Conservation (phyloP, 2,113 vertebrate species). For the Menidia beryllina region DNA sequence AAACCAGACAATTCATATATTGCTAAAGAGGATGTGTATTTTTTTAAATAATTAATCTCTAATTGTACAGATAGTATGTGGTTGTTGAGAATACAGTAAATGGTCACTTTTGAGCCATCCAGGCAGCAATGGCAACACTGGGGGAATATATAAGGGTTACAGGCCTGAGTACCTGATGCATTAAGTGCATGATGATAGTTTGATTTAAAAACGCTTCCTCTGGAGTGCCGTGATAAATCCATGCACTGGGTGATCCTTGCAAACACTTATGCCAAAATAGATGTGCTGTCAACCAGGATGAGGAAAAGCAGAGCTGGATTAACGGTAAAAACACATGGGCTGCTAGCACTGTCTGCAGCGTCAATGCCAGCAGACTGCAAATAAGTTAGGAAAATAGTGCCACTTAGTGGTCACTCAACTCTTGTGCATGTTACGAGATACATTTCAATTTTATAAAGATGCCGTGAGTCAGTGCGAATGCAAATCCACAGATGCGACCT, state of each 20-base stretch:
- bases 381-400: constrained; percentile 35
- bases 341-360: constrained; percentile 17
- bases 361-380: constrained; percentile 11
- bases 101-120: constrained; percentile 21
- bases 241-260: constrained; percentile 18
- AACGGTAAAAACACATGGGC: constrained; percentile 36
- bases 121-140: constrained; percentile 11
- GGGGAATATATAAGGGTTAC: not conserved
- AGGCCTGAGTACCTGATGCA: constrained; percentile 35
- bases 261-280: constrained; percentile 10
- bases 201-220: not conserved
- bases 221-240: not conserved
- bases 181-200: not conserved
- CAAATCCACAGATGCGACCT: too few species aligned
- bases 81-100: constrained; percentile 22
- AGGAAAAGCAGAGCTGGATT: constrained; percentile 25
- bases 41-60: too few species aligned
- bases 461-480: too few species aligned
- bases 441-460: not conserved
- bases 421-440: not conserved
- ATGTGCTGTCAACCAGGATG: constrained; percentile 32
- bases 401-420: constrained; percentile 57
- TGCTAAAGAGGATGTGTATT: constrained; percentile 12
- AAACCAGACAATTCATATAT: constrained; percentile 9
- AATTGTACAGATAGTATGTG: not conserved